Percentiles rank a stretch among this genome's conserved stretches.
These are phyloP conservation scores for Hepsetus odoe DNA, from an alignment of 2,113 vertebrate genomes.

Conservation along the genomic window DNA sequence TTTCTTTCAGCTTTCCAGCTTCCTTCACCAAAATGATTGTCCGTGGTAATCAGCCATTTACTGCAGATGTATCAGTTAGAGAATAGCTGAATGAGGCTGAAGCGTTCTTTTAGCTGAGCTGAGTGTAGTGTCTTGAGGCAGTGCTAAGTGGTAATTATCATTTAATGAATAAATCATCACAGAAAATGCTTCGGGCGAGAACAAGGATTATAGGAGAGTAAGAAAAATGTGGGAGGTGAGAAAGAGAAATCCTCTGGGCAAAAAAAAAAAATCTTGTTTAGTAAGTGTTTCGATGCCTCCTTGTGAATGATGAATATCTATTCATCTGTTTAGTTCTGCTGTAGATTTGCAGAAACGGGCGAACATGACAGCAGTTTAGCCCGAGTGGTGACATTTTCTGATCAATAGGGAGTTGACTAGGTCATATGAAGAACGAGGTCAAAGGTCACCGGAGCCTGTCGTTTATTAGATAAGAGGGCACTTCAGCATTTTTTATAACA, in stretches of 20 bases:
- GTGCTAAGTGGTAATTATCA: not conserved
- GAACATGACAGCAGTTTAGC: not conserved
- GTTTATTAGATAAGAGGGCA: not conserved
- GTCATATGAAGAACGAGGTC: not conserved
- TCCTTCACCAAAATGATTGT: too few species aligned
- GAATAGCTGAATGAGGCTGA: not conserved
- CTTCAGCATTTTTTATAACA: not conserved
- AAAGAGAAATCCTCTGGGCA: not conserved
- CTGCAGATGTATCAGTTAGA: not conserved
- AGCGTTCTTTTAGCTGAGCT: not conserved
- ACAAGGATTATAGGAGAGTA: not conserved
- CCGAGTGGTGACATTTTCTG: not conserved
- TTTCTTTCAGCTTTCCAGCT: too few species aligned
- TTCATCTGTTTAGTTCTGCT: not conserved
- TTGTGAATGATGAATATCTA: not conserved
- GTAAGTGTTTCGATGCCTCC: not conserved
- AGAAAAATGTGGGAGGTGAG: not conserved
- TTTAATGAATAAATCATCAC: slow-evolving; percentile 12
- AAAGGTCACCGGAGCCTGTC: not conserved
- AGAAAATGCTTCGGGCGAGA: not conserved
- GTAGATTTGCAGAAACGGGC: not conserved
- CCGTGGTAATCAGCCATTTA: too few species aligned
- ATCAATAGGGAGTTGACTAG: not conserved
- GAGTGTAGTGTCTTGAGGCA: not conserved
- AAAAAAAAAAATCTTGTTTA: not conserved